Evolutionary conservation across 2,888 invertebrate species (phyloP), one percentile per base, ranked within the genome.

Genomic region (Ormyrus labotus): DNA sequence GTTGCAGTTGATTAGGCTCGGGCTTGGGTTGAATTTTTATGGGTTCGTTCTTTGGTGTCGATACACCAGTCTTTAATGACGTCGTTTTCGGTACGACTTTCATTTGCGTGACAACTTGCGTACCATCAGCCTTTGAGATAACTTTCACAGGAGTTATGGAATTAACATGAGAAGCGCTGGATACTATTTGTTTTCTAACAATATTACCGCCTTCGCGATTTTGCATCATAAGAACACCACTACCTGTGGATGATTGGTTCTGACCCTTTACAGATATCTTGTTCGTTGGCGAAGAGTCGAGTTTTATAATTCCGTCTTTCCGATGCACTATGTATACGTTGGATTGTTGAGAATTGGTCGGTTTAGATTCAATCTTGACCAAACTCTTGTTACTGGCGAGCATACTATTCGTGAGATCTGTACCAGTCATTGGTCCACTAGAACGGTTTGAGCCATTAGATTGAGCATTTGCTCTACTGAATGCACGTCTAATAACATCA

Each of bases 301-400:
- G 92, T 89, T 95, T 95, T 89, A 95, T 94, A 72, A 95, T 94
- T 61, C 95, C 95, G 57, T 95, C 94, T 84, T 95, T 95, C 89
- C 94, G 94, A 8, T 95, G 95, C 94, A 95, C 95, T 76, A 95
- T 94, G 87, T 95, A 95, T 58, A 95, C 94, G 84, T 95, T 95
- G 85, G 93, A 91, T 84, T 93, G 91, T 60, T 92, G 92, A 34
- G 95, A 94, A 45, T 64, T 70, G 92, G 95, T 93, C 89, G 95
- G 95, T 87, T 95, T 94, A 65, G 95, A 94, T 88, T 95, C 95
- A 34, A 95, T 94, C 90, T 95, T 94, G 80, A 95, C 94, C 72
- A 95, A 94, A 11, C 95, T 95, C 88, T 95, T 95, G 0, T 92
- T 92, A 83, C 92, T 92, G 0, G 92, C 92, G 8, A 93, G 92